These are phyloP conservation scores for Notechis scutatus DNA, from an alignment of 2,113 vertebrate species.

Conservation along the genomic window DNA sequence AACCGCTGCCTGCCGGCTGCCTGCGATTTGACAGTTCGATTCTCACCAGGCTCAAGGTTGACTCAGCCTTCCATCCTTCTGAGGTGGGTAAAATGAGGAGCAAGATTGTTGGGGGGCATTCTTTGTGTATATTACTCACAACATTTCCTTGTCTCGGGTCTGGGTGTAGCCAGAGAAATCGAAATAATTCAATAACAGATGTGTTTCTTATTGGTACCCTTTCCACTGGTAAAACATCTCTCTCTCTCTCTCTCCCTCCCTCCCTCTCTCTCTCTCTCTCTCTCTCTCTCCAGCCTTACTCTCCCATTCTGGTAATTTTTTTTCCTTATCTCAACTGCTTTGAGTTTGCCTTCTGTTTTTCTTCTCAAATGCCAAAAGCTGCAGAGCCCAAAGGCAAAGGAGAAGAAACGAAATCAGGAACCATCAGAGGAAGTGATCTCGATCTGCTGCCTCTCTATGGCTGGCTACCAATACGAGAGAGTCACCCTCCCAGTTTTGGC, in stretches of 20 bases:
- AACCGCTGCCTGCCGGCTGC: too few species aligned
- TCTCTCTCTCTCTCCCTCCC: neutral
- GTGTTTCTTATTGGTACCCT: neutral
- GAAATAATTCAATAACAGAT: neutral
- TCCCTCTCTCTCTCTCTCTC: too few species aligned
- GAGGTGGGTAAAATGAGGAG: too few species aligned
- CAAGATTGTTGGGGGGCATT: neutral
- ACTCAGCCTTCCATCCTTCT: too few species aligned
- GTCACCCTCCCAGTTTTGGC: too few species aligned
- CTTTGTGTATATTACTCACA: neutral
- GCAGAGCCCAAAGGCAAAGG: neutral
- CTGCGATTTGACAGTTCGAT: too few species aligned
- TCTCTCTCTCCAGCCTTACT: too few species aligned
- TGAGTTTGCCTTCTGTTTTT: neutral
- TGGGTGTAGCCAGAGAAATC: neutral
- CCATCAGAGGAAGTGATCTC: neutral
- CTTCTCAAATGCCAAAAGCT: neutral
- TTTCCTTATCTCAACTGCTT: neutral
- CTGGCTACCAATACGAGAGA: neutral
- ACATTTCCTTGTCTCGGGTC: neutral
- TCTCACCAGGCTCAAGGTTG: too few species aligned
- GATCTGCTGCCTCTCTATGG: neutral
- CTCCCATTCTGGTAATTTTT: neutral
- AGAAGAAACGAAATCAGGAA: neutral
- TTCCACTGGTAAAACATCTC: neutral